phyloP scores from a whole-genome alignment of 2,113 vertebrate genomes.

The Pseudonaja textilis region DNA sequence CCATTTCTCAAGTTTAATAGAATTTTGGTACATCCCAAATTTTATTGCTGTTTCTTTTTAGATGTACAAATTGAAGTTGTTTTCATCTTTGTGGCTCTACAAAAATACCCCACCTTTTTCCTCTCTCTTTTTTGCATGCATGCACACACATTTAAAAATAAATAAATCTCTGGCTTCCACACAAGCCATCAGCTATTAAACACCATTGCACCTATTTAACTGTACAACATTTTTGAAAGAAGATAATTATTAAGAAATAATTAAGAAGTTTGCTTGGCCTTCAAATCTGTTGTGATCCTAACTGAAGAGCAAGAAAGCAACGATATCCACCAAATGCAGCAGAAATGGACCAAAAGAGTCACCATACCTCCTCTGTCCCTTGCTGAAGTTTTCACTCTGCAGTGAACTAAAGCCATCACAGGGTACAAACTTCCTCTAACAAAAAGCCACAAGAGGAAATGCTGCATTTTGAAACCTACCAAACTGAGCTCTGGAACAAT shows the following conservation, averaged over 20 bases:
- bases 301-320: background rate
- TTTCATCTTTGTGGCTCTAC: background rate
- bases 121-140: too few relatives aligned
- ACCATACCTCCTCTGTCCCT: background rate
- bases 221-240: background rate
- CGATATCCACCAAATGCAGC: background rate
- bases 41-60: background rate
- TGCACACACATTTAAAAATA: background rate
- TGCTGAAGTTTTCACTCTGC: background rate
- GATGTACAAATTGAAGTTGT: background rate
- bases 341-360: background rate
- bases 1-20: background rate
- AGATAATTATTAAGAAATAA: background rate
- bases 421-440: constrained; percentile 60
- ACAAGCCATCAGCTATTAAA: background rate
- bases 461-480: constrained; percentile 20
- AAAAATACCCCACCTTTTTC: too few relatives aligned
- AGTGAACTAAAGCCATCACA: background rate
- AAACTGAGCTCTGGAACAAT: background rate
- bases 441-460: constrained; percentile 64
- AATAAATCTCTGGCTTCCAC: background rate
- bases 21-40: background rate
- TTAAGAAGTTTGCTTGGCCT: background rate
- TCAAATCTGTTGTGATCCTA: background rate
- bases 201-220: background rate